phyloP scores from a whole-genome alignment of 2,797 vertebrate genomes.

The Lates japonicus region DNA sequence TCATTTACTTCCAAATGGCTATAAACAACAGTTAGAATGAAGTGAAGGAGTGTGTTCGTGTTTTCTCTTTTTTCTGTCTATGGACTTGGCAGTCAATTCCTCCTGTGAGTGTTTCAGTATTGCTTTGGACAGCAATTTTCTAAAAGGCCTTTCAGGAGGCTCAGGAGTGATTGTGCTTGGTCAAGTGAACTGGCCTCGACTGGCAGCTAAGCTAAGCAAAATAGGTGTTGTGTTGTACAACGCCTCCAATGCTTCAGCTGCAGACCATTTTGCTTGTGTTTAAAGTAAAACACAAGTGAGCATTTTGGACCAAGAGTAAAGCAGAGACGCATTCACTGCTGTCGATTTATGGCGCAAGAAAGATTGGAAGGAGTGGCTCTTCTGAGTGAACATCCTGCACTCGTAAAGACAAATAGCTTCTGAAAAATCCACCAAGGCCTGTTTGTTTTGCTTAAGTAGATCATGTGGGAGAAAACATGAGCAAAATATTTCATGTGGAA shows the following conservation, averaged over 20 bases:
- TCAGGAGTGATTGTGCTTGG: slow-evolving; percentile 84
- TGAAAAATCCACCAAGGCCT: slow-evolving; percentile 15
- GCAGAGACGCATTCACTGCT: slow-evolving; percentile 24
- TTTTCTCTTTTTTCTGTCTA: slow-evolving; percentile 26
- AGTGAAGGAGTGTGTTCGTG: slow-evolving; percentile 71
- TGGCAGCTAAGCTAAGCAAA: slow-evolving; percentile 83
- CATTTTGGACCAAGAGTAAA: slow-evolving; percentile 47
- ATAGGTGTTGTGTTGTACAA: slow-evolving; percentile 75
- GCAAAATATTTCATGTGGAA: neutral
- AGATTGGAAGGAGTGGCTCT: slow-evolving; percentile 20
- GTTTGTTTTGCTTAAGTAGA: slow-evolving; percentile 38
- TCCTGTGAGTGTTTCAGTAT: slow-evolving; percentile 83
- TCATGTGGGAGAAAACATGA: neutral
- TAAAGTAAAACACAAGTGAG: slow-evolving; percentile 43
- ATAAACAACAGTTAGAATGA: slow-evolving; percentile 84
- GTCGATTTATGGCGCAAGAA: slow-evolving; percentile 29
- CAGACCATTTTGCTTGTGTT: slow-evolving; percentile 44
- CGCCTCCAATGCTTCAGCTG: slow-evolving; percentile 44
- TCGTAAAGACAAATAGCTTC: slow-evolving; percentile 33
- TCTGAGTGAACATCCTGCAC: slow-evolving; percentile 14
- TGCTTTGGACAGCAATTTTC: slow-evolving; percentile 87
- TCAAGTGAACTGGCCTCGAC: slow-evolving; percentile 82
- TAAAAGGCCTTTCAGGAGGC: slow-evolving; percentile 85
- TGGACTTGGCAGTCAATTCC: slow-evolving; percentile 79
- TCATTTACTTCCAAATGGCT: slow-evolving; percentile 86